These are phyloP conservation scores for Sipha flava DNA, from an alignment of 1,140 invertebrate genomes.

Conservation along the genomic window DNA sequence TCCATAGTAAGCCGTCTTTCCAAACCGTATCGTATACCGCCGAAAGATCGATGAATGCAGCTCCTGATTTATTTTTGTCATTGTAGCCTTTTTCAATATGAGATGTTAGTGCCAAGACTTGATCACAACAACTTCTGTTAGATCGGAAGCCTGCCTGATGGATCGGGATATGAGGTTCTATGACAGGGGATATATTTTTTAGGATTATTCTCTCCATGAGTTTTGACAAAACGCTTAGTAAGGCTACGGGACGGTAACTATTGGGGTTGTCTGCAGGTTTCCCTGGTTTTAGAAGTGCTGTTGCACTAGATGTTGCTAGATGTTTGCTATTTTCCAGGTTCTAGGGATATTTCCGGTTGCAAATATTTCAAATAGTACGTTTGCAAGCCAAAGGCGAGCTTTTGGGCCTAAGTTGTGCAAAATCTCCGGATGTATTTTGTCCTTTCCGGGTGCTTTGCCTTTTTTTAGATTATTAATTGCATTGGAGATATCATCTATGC, in stretches of 20 bases:
- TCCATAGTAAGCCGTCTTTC: neutral
- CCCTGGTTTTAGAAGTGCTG: slow-evolving; percentile 39
- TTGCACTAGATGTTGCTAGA: no score
- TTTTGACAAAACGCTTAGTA: slow-evolving; percentile 41
- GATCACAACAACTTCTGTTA: slow-evolving; percentile 7
- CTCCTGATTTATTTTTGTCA: slow-evolving; percentile 22
- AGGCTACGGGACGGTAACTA: slow-evolving; percentile 43
- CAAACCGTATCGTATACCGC: neutral
- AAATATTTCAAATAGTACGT: slow-evolving; percentile 30
- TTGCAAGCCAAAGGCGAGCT: neutral
- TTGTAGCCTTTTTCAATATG: slow-evolving; percentile 12
- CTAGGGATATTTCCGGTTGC: slow-evolving; percentile 26
- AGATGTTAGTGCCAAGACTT: slow-evolving; percentile 32
- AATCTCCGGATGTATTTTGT: neutral
- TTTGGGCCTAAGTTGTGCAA: neutral
- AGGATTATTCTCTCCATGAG: slow-evolving; percentile 39
- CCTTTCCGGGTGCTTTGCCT: neutral
- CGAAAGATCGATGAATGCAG: slow-evolving; percentile 30
- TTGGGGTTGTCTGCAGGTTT: slow-evolving; percentile 39
- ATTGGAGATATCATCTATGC: neutral
- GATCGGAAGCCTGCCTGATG: slow-evolving; percentile 17
- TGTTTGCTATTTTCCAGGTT: slow-evolving; percentile 42
- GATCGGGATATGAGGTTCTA: neutral
- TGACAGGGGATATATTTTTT: slow-evolving; percentile 9
- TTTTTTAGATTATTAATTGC: neutral